Evolutionary conservation across 35 echinoderm and acorn worm species (phyloP), one percentile per base, ranked within the genome.

Genomic region (Diadema setosum): DNA sequence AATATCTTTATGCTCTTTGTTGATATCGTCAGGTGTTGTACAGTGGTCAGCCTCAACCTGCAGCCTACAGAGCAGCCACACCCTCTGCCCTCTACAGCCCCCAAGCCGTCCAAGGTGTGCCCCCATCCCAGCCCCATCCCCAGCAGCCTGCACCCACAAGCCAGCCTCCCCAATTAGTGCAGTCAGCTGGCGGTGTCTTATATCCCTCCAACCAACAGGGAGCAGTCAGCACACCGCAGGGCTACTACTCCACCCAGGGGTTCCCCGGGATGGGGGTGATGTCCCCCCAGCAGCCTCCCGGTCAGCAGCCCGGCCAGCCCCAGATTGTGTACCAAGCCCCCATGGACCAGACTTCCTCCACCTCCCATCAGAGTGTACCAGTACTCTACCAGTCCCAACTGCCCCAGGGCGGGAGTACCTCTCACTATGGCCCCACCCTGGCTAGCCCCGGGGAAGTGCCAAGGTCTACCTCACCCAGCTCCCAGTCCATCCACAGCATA

Each of bases 321-420:
- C 80, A 83, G 25, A 84, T 90, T 32, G 41, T 84, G 21, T 84
- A 90, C 39, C 88, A 83, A 25, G 46, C 88, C 45, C 80, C 81
- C 23, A 39, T 84, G 40, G 80, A 90, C 40, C 87, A 90, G 45
- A 39, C 48, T 49, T 82, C 63, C 20, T 39, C 58, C 27, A 45
- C 85, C 26, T 74, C 69, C 64, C 64, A 70, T 52, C 88, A 90
- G 64, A 35, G 55, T 90, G 56, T 84, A 81, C 88, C 88, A 45
- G 64, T 90, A 37, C 81, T 83, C 20, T 90, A 90, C 48, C 88
- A 90, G 61, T 81, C 88, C 21, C 73, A 78, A 36, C 9, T 78
- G 73, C 73, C 39, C 73, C 73, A 78, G 40, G 80, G 88, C 81
- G 21, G 40, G 29, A 44, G 55, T 55, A 5, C 45, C 48, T 58